A percentile compares a stretch with the other conserved stretches of the same genome.
Conservation (phyloP, 2,888 invertebrate species). For the Clitarchus hookeri region DNA sequence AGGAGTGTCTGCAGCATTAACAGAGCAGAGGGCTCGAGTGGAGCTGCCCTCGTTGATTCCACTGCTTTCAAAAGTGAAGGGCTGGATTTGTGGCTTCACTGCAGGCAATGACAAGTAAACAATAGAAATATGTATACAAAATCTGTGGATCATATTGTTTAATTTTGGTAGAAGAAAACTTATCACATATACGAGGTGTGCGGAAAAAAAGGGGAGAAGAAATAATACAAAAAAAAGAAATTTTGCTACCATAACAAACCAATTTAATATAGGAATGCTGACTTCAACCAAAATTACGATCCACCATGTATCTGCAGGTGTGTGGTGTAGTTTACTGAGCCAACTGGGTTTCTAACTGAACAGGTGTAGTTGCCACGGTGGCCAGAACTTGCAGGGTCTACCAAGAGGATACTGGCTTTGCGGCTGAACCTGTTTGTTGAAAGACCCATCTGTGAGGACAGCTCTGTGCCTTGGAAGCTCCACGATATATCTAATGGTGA, state of each 20-base stretch:
- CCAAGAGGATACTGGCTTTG: slow-evolving; percentile 58
- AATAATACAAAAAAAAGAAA: neutral
- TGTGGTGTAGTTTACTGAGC: slow-evolving; percentile 49
- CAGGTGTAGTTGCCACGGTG: slow-evolving; percentile 54
- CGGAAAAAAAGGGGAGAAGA: neutral
- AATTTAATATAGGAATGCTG: neutral
- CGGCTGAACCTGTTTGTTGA: slow-evolving; percentile 55
- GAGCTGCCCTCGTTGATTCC: slow-evolving; percentile 60
- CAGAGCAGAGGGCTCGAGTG: slow-evolving; percentile 56
- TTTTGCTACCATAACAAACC: neutral
- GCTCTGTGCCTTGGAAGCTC: slow-evolving; percentile 58
- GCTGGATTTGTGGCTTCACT: slow-evolving; percentile 60
- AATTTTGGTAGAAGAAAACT: neutral
- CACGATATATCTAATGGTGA: slow-evolving; percentile 61
- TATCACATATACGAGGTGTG: neutral
- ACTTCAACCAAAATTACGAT: slow-evolving; percentile 56
- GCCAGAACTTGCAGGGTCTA: slow-evolving; percentile 46
- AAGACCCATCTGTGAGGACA: slow-evolving; percentile 51
- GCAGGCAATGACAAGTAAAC: slow-evolving; percentile 37
- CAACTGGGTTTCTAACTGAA: slow-evolving; percentile 51
- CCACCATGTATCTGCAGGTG: slow-evolving; percentile 38
- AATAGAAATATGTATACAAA: neutral
- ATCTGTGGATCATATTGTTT: neutral
- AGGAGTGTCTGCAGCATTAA: slow-evolving; percentile 50
- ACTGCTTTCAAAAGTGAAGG: slow-evolving; percentile 58